Base-by-base conservation (phyloP, 2,888 invertebrate species). In the Aspidapion aeneum region DNA sequence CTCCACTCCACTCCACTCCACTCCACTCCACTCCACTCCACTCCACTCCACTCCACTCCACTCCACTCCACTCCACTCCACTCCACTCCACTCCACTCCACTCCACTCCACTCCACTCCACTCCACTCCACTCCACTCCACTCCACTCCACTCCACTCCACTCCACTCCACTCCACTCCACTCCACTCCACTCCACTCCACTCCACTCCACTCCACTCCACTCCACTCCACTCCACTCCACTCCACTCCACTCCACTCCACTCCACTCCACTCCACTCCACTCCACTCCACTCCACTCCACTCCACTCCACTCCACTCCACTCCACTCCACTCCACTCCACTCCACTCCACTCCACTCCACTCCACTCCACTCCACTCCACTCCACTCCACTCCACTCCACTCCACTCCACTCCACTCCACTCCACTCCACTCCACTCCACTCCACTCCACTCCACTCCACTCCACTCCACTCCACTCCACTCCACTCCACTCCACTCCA, bases 1-100 rank as follows among this genome's bases (percentile, higher is more conserved):
- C 35, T 63, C 56, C 52, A 19, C 22, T 62, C 61, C 51, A 21
- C 20, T 62, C 52, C 7, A 18, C 22, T 61, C 61, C 51, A 21
- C 20, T 62, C 61, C 51, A 49, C 48, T 62, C 52, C 5, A 18
- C 18, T 60, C 61, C 58, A 18, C 20, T 60, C 61, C 20, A 20
- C 48, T 60, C 61, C 58, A 18, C 18, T 58, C 58, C 48, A 48
- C 22, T 60, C 58, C 22, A 22, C 22, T 60, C 58, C 22, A 22
- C 22, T 60, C 58, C 22, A 17, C 19, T 58, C 58, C 48, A 48
- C 19, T 58, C 58, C 48, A n/a, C 19, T 58, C 58, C 48, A 48
- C 19, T 58, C 58, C n/a, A n/a, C 19, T 58, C 58, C 48, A 48
- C 19, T 58, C 58, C 48, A n/a, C 19, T 58, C 58, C 48, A 2